Base-by-base conservation (phyloP, 2,113 vertebrate species). In the Onychostoma macrolepis region DNA sequence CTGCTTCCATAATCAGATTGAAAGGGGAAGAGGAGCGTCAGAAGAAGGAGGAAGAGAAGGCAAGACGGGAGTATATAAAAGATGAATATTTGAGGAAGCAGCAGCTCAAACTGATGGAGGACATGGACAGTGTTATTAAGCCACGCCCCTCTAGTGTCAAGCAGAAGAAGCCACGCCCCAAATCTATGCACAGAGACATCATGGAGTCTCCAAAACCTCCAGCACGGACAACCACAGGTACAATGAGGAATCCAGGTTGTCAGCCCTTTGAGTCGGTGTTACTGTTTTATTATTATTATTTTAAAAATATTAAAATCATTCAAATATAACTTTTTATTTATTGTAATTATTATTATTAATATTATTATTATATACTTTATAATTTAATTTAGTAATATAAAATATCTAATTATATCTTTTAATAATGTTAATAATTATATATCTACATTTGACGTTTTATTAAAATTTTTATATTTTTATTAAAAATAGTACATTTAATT, bases 101-200 rank as follows among this genome's bases (percentile, higher is more conserved):
- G 90, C 98, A 99, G 81, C 93, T 99, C 6, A 98, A 98, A 89
- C 96, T 99, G 28, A 97, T 99, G 96, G 96, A 97, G 67, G 98
- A 99, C 82, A 99, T 99, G 98, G 96, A 98, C 41, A 94, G 94
- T 4, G 95, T 99, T 41, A 96, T 99, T 90, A 98, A 97, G 85
- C 96, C 96, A 53, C 96, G 97, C 5, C 93, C 96, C 10, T 95
- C 96, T 77, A 94, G 93, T 50, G 92, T 95, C 83, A 98, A 97
- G 88, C 94, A 94, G 87, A 99, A 98, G 92, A 99, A 98, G 84
- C 96, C 95, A n/a, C 95, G 98, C 21, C 98, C 98, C 38, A 99
- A 99, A 85, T 99, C 98, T 85, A 97, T 99, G 91, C 97, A 99
- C 91, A 95, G 98, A 89, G 97, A 99, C 81, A 96, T 93, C 28